These are phyloP conservation scores for Oligia strigilis DNA, from an alignment of 2,888 invertebrate species.

Conservation along the genomic window DNA sequence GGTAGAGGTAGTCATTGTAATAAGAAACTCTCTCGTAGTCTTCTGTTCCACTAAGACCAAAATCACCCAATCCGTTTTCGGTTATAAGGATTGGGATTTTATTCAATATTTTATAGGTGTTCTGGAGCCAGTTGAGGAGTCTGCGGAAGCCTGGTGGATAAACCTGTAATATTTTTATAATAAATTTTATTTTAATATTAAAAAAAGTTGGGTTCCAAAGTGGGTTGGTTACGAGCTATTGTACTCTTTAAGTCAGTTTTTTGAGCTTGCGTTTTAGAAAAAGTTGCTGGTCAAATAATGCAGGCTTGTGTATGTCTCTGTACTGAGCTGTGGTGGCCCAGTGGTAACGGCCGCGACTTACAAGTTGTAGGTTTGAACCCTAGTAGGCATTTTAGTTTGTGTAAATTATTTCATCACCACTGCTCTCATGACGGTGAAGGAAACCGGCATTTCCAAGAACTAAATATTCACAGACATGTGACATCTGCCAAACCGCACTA, in stretches of 20 bases:
- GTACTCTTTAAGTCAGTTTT: not conserved
- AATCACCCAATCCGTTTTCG: constrained; percentile 88
- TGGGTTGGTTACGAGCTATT: not conserved
- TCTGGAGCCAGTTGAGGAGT: constrained; percentile 91
- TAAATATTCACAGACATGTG: no score
- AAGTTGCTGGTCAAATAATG: not conserved
- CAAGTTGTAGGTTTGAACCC: no score
- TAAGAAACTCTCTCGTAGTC: constrained; percentile 83
- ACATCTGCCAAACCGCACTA: no score
- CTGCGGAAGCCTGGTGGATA: constrained; percentile 92
- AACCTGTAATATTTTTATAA: constrained; percentile 79
- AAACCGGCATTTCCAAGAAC: no score
- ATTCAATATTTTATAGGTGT: constrained; percentile 87
- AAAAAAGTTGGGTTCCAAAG: not conserved
- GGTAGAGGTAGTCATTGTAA: constrained; percentile 77
- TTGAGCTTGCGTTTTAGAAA: no score
- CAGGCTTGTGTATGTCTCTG: not conserved
- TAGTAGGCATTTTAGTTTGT: no score
- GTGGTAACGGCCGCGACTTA: no score
- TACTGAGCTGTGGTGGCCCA: no score
- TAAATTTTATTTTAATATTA: not conserved
- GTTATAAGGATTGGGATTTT: constrained; percentile 87
- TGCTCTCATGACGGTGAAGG: no score
- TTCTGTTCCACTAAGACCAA: constrained; percentile 66
- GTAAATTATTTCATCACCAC: no score